Percentiles rank a stretch among this genome's conserved stretches.
Conservation (phyloP, 2,888 invertebrate genomes). For the Cyrtodaria siliqua region DNA sequence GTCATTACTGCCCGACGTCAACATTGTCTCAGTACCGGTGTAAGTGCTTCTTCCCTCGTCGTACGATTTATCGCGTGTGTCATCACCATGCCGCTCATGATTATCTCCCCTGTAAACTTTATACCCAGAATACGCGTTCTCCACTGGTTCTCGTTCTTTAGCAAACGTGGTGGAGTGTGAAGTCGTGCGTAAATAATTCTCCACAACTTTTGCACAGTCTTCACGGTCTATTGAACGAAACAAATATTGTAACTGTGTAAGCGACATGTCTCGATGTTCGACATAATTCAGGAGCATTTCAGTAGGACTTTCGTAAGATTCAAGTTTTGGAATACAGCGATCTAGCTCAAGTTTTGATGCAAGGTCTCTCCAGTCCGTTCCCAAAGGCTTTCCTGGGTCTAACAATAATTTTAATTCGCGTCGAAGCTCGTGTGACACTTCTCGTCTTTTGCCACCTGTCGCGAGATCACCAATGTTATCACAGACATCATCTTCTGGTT, state of each 20-base stretch:
- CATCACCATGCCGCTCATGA: no score
- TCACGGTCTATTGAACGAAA: conserved; percentile 25
- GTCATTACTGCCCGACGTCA: no score
- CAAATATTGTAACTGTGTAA: conserved; percentile 39
- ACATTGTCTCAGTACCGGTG: no score
- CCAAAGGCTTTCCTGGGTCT: conserved; percentile 48
- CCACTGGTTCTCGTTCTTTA: background rate
- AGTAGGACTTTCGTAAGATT: conserved; percentile 56
- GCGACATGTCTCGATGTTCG: conserved; percentile 42
- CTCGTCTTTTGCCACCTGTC: no score
- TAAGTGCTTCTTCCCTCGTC: no score
- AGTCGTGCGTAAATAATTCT: conserved; percentile 6
- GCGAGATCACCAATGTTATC: no score
- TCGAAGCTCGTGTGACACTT: conserved; percentile 38
- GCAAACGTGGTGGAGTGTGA: background rate
- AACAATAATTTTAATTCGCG: conserved; percentile 59
- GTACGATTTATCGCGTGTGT: no score
- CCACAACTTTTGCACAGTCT: conserved; percentile 31
- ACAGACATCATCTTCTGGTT: no score
- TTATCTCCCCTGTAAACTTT: background rate
- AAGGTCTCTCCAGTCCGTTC: conserved; percentile 66
- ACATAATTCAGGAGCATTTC: conserved; percentile 53
- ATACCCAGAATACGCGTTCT: background rate
- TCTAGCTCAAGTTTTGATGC: conserved; percentile 59
- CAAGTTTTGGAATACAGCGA: conserved; percentile 55